Conservation (phyloP, 2,888 invertebrate genomes). For the Xanthorhoe spadicearia region DNA sequence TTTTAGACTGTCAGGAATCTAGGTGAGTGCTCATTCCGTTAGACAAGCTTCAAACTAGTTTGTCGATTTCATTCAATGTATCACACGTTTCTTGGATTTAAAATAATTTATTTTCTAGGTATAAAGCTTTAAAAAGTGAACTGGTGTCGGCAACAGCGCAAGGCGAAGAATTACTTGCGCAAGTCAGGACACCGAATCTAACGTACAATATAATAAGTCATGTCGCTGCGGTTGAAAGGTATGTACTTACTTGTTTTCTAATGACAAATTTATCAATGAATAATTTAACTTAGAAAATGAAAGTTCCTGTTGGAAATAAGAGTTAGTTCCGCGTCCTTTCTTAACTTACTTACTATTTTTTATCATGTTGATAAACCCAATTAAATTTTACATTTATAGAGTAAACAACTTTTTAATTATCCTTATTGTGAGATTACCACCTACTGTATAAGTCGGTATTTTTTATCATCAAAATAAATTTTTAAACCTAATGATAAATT, state of each 20-base stretch:
- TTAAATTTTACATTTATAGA: too few species aligned
- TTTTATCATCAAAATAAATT: too few species aligned
- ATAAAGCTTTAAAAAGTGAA: slow-evolving; percentile 91
- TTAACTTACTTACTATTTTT: too few species aligned
- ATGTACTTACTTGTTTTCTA: slow-evolving; percentile 39
- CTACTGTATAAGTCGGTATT: too few species aligned
- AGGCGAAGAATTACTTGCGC: slow-evolving; percentile 93
- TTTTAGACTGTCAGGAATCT: slow-evolving; percentile 92
- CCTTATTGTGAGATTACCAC: too few species aligned
- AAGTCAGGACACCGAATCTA: slow-evolving; percentile 88
- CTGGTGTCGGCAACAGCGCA: slow-evolving; percentile 94
- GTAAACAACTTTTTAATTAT: too few species aligned
- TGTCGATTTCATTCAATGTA: slow-evolving; percentile 18
- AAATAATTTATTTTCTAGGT: slow-evolving; percentile 65
- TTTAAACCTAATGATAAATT: too few species aligned
- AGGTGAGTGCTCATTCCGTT: slow-evolving; percentile 70
- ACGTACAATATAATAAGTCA: slow-evolving; percentile 91
- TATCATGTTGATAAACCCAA: too few species aligned
- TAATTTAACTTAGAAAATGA: not conserved
- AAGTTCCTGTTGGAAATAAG: not conserved
- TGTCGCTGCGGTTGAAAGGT: slow-evolving; percentile 97
- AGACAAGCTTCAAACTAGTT: slow-evolving; percentile 28
- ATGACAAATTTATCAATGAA: not conserved
- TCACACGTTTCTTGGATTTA: slow-evolving; percentile 22
- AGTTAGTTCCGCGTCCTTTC: too few species aligned